Evolutionary conservation across 2,113 vertebrate genomes (phyloP).

Genomic region (Toxotes jaculatrix): DNA sequence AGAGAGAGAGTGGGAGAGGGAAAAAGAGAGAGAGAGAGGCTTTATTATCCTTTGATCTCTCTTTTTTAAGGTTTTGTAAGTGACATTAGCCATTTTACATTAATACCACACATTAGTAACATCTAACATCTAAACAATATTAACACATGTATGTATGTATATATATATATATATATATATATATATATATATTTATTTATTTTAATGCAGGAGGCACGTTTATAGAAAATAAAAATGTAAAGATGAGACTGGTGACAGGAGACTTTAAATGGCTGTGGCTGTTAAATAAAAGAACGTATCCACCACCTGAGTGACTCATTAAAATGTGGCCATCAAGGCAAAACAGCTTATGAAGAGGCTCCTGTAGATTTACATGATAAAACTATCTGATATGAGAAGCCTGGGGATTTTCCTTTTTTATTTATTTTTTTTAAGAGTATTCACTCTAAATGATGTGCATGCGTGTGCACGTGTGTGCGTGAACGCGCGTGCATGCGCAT

Average conservation of each 20-base stretch:
- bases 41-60: conserved; percentile 85
- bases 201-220: neutral
- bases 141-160: neutral
- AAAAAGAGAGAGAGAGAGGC: neutral
- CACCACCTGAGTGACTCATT: conserved; percentile 48
- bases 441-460: neutral
- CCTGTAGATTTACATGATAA: conserved; percentile 75
- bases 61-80: conserved; percentile 80
- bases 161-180: neutral
- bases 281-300: conserved; percentile 26
- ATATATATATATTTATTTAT: neutral
- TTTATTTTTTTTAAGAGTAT: conserved; percentile 11
- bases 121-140: neutral
- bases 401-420: conserved; percentile 39
- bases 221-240: neutral
- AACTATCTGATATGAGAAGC: conserved; percentile 60
- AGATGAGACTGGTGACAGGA: neutral
- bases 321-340: conserved; percentile 63
- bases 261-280: conserved; percentile 9
- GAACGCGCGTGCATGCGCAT: neutral
- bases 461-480: neutral
- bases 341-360: conserved; percentile 74
- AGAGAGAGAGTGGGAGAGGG: neutral
- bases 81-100: conserved; percentile 72
- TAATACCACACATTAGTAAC: neutral